Evolutionary conservation across 2,888 invertebrate genomes (phyloP), one percentile per base, ranked within the genome.

Genomic region (Eumacrocentrus americanus): DNA sequence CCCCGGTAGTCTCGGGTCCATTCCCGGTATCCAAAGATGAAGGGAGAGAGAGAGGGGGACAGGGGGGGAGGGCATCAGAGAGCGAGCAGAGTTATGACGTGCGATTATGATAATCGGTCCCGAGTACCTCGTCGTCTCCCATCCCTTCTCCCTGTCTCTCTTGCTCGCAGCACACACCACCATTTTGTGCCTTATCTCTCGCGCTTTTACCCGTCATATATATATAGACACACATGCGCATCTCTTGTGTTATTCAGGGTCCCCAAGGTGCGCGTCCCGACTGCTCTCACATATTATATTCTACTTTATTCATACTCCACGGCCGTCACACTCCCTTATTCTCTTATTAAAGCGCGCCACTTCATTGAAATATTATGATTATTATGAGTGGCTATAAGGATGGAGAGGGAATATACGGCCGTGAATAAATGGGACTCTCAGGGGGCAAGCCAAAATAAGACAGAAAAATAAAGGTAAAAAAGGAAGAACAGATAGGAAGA

Each of bases 61-160:
- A 25, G 44, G 42, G 29, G n/a, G 48, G 11, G 20, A 22, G 25
- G 51, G 50, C 46, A 29, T 23, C 50, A 55, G 40, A 23, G 38
- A 52, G 18, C 12, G 71, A 61, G 68, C 72, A 71, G 72, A 75
- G 74, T 75, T 75, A 75, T 75, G 74, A 75, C 75, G 75, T 73
- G 75, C 72, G 75, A 75, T 75, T 75, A 75, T 75, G 75, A 75
- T 75, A 75, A 75, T 75, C 75, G 75, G 69, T 71, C 70, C 69
- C 69, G 63, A 67, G 69, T 68, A 64, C 69, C 66, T 63, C 63
- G 64, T 63, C 62, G 22, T 53, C 48, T 22, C 47, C 20, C 60
- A 7, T 42, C 52, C 53, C 35, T 48, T 12, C 52, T 16, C 52
- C 46, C 57, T 25, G 46, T 42, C 18, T 34, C 37, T 34, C 25